A percentile compares a stretch with the other conserved stretches of the same genome.
Conservation (phyloP, 1,140 invertebrate species). For the Saxidomus purpurata region DNA sequence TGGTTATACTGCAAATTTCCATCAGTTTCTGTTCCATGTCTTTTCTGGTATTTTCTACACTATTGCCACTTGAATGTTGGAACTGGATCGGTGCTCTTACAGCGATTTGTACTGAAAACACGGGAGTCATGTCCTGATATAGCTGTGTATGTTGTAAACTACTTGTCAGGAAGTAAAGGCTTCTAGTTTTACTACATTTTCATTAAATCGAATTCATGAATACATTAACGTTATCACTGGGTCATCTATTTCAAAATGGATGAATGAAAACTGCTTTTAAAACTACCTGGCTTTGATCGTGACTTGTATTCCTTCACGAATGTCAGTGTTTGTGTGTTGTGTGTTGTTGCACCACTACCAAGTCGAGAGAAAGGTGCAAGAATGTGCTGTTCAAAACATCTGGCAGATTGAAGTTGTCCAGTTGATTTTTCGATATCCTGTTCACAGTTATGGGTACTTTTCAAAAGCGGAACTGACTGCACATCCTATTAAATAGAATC, state of each 20-base stretch:
- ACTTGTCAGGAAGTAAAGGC: no score
- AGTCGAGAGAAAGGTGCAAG: slow-evolving; percentile 93
- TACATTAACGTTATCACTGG: background rate
- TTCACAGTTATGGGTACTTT: slow-evolving; percentile 93
- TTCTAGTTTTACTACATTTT: no score
- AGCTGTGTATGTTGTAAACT: no score
- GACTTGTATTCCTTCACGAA: slow-evolving; percentile 70
- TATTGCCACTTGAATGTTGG: slow-evolving; percentile 70
- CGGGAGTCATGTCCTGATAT: background rate
- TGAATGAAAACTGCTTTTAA: no score
- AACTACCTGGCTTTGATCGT: slow-evolving; percentile 2
- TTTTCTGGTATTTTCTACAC: slow-evolving; percentile 11
- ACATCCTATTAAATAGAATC: background rate
- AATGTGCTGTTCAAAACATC: slow-evolving; percentile 92
- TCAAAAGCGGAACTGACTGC: slow-evolving; percentile 87
- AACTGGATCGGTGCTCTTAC: slow-evolving; percentile 68
- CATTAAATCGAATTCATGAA: no score
- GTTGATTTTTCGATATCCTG: slow-evolving; percentile 93
- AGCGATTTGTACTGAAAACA: background rate
- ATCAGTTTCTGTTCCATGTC: slow-evolving; percentile 73
- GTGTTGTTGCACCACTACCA: slow-evolving; percentile 91
- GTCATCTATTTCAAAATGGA: background rate
- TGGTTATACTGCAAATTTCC: slow-evolving; percentile 69
- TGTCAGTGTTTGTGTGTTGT: slow-evolving; percentile 89
- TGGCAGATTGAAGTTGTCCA: slow-evolving; percentile 91